Percentiles rank a stretch among this genome's conserved stretches.
These are phyloP conservation scores for Tetramorium parvispinum DNA, from an alignment of 1,140 invertebrate species.

Conservation along the genomic window DNA sequence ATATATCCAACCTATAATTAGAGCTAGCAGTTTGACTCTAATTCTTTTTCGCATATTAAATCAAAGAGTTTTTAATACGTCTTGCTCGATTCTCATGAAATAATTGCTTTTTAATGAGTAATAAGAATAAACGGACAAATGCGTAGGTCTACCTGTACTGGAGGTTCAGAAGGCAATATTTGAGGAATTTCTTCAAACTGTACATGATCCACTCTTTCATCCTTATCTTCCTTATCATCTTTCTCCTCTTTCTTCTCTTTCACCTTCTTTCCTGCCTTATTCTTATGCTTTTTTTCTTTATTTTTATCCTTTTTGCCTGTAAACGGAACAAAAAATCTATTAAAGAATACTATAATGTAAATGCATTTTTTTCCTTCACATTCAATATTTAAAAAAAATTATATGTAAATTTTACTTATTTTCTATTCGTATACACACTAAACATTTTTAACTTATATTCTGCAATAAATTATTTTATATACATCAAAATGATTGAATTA, in stretches of 20 bases:
- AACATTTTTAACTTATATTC: neutral
- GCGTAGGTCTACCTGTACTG: conserved; percentile 71
- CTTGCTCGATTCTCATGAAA: neutral
- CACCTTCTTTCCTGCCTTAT: conserved; percentile 86
- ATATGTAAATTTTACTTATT: neutral
- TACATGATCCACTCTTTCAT: conserved; percentile 81
- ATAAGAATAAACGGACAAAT: conserved; percentile 26
- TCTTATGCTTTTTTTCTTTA: conserved; percentile 86
- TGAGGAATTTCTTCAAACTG: conserved; percentile 83
- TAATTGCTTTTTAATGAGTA: conserved; percentile 26
- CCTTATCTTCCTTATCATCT: conserved; percentile 83
- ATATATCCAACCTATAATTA: conserved; percentile 6
- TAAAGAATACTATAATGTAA: neutral
- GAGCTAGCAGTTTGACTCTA: neutral
- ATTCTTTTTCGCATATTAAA: neutral
- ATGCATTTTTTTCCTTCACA: neutral
- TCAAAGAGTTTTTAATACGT: neutral
- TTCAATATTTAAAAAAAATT: neutral
- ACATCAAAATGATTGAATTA: neutral
- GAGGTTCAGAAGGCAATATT: conserved; percentile 78
- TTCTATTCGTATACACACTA: neutral
- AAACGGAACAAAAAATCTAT: conserved; percentile 28
- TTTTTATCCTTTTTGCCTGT: conserved; percentile 85
- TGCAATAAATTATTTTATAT: neutral
- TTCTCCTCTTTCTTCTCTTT: conserved; percentile 88